phyloP scores from a whole-genome alignment of 2,888 invertebrate genomes.

The Pristionchus fissidentatus region DNA sequence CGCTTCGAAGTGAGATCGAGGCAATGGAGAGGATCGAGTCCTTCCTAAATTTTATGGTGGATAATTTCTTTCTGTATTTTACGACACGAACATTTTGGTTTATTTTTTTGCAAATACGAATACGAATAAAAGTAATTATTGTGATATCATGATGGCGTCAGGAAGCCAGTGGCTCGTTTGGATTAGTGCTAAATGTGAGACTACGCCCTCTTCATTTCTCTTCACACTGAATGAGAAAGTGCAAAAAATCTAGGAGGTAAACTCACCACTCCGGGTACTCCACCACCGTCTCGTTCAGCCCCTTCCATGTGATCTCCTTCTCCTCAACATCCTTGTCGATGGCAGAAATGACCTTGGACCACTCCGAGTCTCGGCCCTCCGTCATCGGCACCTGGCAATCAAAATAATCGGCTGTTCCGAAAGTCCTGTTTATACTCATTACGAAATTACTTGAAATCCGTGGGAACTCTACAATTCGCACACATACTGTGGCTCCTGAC shows the following conservation, averaged over 20 bases:
- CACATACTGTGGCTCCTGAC: too few species aligned
- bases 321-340: conserved; percentile 32
- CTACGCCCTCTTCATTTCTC: too few species aligned
- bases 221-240: not conserved
- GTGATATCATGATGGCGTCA: too few species aligned
- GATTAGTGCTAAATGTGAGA: too few species aligned
- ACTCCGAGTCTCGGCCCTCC: conserved; percentile 51
- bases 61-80: too few species aligned
- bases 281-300: not conserved
- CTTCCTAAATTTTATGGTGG: too few species aligned
- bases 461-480: too few species aligned
- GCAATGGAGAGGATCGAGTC: not conserved
- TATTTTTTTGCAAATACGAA: too few species aligned
- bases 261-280: conserved; percentile 13
- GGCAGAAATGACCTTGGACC: conserved; percentile 50
- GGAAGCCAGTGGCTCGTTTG: too few species aligned
- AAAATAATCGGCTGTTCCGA: not conserved
- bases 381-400: conserved; percentile 46
- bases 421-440: too few species aligned
- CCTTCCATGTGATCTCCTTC: not conserved
- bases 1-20: not conserved
- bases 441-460: not conserved
- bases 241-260: not conserved
- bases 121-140: too few species aligned
- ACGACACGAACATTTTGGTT: too few species aligned